Evolutionary conservation across 2,113 vertebrate genomes (phyloP), one percentile per base, ranked within the genome.

Genomic region (Antigone vipio): DNA sequence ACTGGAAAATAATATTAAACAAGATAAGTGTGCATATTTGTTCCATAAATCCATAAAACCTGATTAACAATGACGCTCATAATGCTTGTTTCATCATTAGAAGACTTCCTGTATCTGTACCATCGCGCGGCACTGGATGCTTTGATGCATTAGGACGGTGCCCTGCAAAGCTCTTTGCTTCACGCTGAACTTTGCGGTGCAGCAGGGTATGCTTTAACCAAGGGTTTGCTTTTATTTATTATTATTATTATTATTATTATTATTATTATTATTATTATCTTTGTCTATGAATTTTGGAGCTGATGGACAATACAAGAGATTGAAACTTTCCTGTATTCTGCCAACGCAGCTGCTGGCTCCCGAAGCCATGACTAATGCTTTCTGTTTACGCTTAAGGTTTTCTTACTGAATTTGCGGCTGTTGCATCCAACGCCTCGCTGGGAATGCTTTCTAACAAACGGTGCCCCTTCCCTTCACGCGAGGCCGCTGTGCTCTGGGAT

Each of bases 1-100:
- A 93, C 94, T 83, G 52, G 94, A 94, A 97, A 97, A 95, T 59
- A 80, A 89, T 90, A 85, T 77, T 91, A 93, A 93, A 71, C 63
- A 92, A 95, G 79, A 85, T 68, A 66, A 81, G 63, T 86, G 88
- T 85, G 87, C 95, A 6, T 19, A 79, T 91, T 97, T 92, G 76
- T 66, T 93, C 87, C 78, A 56, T 93, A 93, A 86, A 88, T 92
- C 87, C 93, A 72, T 84, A 82, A 93, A 92, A 90, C 79, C 97
- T 80, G 68, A 79, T 97, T 95, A 94, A 74, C 86, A 73, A 60
- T 32, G 88, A 64, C 89, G 73, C 76, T 44, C n/a, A 12, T 85
- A 20, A 80, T 35, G 69, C 44, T 71, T 47, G 60, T 67, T 59
- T 62, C 60, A 13, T 79, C 74, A 26, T 91, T 67, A 93, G 64